Evolutionary conservation across 2,888 invertebrate genomes (phyloP).

Genomic region (Cephalotes varians): DNA sequence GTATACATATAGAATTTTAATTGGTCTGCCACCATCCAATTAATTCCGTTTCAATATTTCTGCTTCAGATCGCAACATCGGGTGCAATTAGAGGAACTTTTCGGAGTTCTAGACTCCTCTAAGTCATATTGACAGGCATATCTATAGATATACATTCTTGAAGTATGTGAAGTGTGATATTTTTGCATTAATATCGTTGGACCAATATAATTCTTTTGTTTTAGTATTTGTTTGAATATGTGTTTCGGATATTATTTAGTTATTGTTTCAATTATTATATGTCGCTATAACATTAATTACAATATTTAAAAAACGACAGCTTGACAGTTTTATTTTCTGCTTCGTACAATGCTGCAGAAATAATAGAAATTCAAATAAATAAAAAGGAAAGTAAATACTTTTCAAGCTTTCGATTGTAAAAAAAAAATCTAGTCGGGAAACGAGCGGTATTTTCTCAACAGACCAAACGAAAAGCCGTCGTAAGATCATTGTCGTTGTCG

Average conservation of each 20-base stretch:
- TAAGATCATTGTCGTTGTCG: conserved; percentile 41
- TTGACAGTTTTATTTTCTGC: not conserved
- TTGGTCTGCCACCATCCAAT: conserved; percentile 65
- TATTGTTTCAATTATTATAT: not conserved
- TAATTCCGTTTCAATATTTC: conserved; percentile 61
- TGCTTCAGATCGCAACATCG: conserved; percentile 22
- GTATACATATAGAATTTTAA: conserved; percentile 68
- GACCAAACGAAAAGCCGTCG: conserved; percentile 55
- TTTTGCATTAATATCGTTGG: not conserved
- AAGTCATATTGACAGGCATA: not conserved
- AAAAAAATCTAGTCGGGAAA: conserved; percentile 34
- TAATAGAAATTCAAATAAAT: conserved; percentile 38
- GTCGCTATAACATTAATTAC: not conserved
- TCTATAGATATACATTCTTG: not conserved
- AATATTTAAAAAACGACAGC: not conserved
- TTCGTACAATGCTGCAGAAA: not conserved
- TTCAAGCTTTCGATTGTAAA: conserved; percentile 20
- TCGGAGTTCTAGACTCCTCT: not conserved
- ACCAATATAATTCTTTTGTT: too few relatives aligned
- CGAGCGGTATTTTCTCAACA: conserved; percentile 60
- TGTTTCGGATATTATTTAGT: not conserved
- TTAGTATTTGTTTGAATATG: not conserved
- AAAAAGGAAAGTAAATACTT: conserved; percentile 2
- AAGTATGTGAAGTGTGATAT: not conserved
- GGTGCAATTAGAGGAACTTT: conserved; percentile 35